phyloP scores from a whole-genome alignment of 1,140 invertebrate genomes.

The Macrotrachela quadricornifera region DNA sequence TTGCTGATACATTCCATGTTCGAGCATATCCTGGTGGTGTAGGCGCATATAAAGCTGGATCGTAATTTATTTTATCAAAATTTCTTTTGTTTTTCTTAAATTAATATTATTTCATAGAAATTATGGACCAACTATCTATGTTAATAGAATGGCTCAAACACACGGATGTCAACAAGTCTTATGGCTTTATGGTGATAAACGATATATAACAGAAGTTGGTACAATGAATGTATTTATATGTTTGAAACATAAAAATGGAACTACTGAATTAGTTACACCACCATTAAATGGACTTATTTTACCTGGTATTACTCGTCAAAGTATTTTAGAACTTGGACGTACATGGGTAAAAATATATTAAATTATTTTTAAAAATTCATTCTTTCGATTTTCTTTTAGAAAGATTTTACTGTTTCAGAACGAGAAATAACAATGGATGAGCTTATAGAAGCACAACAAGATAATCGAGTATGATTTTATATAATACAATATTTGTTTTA shows the following conservation, averaged over 20 bases:
- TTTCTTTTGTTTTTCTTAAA: not conserved
- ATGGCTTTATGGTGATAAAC: conserved; percentile 82
- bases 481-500: not conserved
- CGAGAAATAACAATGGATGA: conserved; percentile 62
- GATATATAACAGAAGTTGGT: conserved; percentile 85
- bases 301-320: conserved; percentile 71
- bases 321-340: conserved; percentile 53
- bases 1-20: conserved; percentile 56
- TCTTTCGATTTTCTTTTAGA: conserved; percentile 22
- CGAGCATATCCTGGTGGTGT: conserved; percentile 86
- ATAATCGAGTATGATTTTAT: conserved; percentile 21
- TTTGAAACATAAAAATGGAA: conserved; percentile 65
- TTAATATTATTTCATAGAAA: conserved; percentile 28
- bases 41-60: conserved; percentile 79
- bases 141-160: conserved; percentile 47
- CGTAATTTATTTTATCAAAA: conserved; percentile 30
- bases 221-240: conserved; percentile 95
- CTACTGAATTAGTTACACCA: conserved; percentile 81
- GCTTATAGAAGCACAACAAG: conserved; percentile 45
- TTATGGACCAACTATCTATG: conserved; percentile 37
- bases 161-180: conserved; percentile 77
- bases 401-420: conserved; percentile 64
- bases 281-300: conserved; percentile 55
- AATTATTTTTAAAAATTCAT: conserved; percentile 1
- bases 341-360: conserved; percentile 42